Evolutionary conservation across 2,113 vertebrate species (phyloP).

Genomic region (cattle (Bos taurus)): ARS-UCD2.0 NC_037352.1:21604001-21604500

Average conservation of each 20-base stretch:
- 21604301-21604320: not conserved
- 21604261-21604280: not conserved
- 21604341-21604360: not conserved
- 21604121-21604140: not conserved
- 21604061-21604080: not conserved
- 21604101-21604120: not conserved
- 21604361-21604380: not conserved
- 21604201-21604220: not conserved
- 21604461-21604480: not conserved
- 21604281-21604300: not conserved
- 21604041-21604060: not conserved
- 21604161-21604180: not conserved
- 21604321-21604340: not conserved
- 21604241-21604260: not conserved
- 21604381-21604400: not conserved
- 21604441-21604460: not conserved
- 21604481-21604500: not conserved
- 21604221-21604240: not conserved
- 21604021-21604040: not conserved
- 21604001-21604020: not conserved
- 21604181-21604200: not conserved
- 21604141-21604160: not conserved
- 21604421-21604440: not conserved
- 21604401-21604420: not conserved
- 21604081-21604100: rapidly evolving